Conservation (phyloP, 2,113 vertebrate species). For the Macquaria australasica region DNA sequence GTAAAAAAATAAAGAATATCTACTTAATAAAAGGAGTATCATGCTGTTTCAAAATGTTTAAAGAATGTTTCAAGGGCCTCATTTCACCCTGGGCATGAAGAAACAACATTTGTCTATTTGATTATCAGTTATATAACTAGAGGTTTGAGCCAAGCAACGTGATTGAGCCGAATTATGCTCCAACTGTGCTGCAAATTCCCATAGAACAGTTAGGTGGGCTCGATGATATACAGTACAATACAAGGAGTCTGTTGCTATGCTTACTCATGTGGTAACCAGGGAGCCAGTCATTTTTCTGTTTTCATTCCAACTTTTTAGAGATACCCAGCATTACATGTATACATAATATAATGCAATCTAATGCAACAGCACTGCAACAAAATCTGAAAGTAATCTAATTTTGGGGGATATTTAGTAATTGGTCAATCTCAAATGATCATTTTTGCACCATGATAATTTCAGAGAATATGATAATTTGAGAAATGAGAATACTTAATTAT, state of each 20-base stretch:
- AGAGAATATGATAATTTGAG: neutral
- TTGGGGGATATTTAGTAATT: neutral
- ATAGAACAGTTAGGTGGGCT: conserved; percentile 13
- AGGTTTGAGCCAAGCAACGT: conserved; percentile 25
- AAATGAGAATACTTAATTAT: neutral
- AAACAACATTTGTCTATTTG: conserved; percentile 57
- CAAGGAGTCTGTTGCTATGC: neutral
- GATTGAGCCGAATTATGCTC: conserved; percentile 33
- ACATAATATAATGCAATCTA: neutral
- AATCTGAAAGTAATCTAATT: neutral
- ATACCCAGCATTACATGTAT: neutral
- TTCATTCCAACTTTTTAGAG: conserved; percentile 3
- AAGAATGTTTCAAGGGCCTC: neutral
- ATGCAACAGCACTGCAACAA: neutral
- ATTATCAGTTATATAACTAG: conserved; percentile 54
- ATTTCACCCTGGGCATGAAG: conserved; percentile 25
- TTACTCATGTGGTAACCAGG: conserved; percentile 13
- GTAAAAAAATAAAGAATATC: neutral
- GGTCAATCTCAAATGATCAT: neutral
- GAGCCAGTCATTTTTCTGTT: conserved; percentile 1
- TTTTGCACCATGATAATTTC: neutral
- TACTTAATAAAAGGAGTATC: neutral
- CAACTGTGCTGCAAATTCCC: conserved; percentile 27
- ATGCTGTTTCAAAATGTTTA: neutral
- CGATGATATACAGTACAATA: neutral